A percentile compares a stretch with the other conserved stretches of the same genome.
Evolutionary conservation across 1,140 invertebrate species (phyloP).

Genomic region (Atopsyche davidsoni): DNA sequence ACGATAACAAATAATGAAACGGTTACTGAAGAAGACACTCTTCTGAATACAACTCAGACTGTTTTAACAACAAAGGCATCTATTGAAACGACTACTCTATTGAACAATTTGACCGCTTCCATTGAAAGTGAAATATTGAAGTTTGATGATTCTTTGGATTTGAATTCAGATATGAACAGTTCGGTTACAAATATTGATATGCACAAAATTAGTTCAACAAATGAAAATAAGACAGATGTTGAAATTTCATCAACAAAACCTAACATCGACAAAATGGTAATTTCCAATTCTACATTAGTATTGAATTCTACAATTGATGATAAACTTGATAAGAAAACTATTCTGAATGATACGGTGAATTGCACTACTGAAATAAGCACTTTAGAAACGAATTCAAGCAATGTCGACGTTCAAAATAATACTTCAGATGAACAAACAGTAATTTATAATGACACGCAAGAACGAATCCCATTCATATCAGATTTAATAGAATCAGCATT

Average conservation of each 20-base stretch:
- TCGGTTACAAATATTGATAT: too few relatives aligned
- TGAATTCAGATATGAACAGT: too few relatives aligned
- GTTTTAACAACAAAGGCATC: not conserved
- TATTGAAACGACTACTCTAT: too few relatives aligned
- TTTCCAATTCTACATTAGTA: not conserved
- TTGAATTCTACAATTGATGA: not conserved
- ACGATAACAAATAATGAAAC: too few relatives aligned
- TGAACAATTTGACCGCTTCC: too few relatives aligned
- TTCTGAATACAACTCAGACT: too few relatives aligned
- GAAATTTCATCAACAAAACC: not conserved
- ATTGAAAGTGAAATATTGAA: too few relatives aligned
- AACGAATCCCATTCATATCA: conserved; percentile 13
- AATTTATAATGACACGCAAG: conserved; percentile 25
- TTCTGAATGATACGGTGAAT: conserved; percentile 27
- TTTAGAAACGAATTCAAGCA: conserved; percentile 7
- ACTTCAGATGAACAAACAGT: not conserved
- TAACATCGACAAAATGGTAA: not conserved
- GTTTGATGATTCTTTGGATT: too few relatives aligned
- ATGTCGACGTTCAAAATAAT: conserved; percentile 6
- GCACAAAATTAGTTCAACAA: too few relatives aligned
- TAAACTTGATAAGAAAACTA: conserved; percentile 17
- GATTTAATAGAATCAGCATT: conserved; percentile 8
- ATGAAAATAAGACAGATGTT: not conserved
- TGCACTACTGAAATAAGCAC: conserved; percentile 26
- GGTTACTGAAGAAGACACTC: not conserved